phyloP scores from a whole-genome alignment of 2,888 invertebrate species.

The Callyntrura guangdongensis region DNA sequence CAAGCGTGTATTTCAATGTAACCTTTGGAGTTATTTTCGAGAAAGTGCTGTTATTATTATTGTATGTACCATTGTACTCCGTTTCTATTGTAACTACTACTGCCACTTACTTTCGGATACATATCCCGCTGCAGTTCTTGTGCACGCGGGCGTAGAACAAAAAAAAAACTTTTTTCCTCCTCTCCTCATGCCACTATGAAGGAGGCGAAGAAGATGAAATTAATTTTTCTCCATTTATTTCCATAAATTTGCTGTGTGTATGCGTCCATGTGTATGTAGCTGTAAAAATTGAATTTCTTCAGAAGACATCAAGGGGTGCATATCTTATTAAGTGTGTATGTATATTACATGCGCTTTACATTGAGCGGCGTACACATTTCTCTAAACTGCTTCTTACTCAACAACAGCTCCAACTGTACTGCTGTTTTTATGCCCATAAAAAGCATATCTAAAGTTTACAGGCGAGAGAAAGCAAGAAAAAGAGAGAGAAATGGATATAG shows the following conservation, averaged over 20 bases:
- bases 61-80: too few relatives aligned
- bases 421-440: too few relatives aligned
- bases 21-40: too few relatives aligned
- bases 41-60: too few relatives aligned
- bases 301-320: conserved; percentile 84
- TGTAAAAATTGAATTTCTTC: conserved; percentile 84
- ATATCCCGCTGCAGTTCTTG: too few relatives aligned
- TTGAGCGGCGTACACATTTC: too few relatives aligned
- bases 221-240: conserved; percentile 84
- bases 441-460: background rate
- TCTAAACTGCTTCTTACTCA: too few relatives aligned
- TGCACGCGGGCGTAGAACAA: background rate
- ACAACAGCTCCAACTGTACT: background rate
- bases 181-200: background rate
- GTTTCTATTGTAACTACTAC: background rate
- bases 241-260: conserved; percentile 83
- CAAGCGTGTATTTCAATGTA: too few relatives aligned
- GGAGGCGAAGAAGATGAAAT: conserved; percentile 76
- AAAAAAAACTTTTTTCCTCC: conserved; percentile 8
- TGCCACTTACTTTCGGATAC: too few relatives aligned
- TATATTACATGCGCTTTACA: too few relatives aligned
- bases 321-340: conserved; percentile 81
- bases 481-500: background rate
- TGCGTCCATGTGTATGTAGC: too few relatives aligned
- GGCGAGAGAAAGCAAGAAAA: background rate